Conservation (phyloP, 2,888 invertebrate species). For the Ormyrus pomaceus region DNA sequence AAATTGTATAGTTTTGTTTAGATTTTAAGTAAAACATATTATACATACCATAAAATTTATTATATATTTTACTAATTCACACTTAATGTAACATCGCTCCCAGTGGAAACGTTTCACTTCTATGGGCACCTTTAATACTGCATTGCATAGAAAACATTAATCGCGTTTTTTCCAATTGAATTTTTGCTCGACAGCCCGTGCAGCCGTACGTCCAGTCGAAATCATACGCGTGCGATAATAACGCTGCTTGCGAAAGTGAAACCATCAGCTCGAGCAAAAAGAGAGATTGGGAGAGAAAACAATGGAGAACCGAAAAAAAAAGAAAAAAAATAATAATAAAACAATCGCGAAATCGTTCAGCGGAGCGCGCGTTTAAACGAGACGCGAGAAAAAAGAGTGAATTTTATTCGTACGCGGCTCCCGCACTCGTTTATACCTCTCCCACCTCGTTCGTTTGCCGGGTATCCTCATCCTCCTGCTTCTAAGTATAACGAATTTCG, state of each 20-base stretch:
- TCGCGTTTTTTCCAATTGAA: not conserved
- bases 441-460: constrained; percentile 4
- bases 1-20: no score
- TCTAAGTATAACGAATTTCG: constrained; percentile 60
- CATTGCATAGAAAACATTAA: no score
- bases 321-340: constrained; percentile 6
- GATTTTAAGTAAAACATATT: no score
- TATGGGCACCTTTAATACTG: no score
- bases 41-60: no score
- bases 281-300: not conserved
- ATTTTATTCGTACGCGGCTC: not conserved
- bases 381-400: not conserved
- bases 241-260: constrained; percentile 11
- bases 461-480: constrained; percentile 12
- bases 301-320: not conserved
- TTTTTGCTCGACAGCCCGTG: not conserved
- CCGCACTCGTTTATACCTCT: not conserved
- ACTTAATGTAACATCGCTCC: no score
- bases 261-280: constrained; percentile 20
- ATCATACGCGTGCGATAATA: not conserved
- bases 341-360: not conserved
- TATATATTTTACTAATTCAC: no score
- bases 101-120: no score
- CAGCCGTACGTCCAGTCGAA: no score
- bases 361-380: not conserved